phyloP scores from a whole-genome alignment of 2,113 vertebrate species.

The Uropsilus gracilis region DNA sequence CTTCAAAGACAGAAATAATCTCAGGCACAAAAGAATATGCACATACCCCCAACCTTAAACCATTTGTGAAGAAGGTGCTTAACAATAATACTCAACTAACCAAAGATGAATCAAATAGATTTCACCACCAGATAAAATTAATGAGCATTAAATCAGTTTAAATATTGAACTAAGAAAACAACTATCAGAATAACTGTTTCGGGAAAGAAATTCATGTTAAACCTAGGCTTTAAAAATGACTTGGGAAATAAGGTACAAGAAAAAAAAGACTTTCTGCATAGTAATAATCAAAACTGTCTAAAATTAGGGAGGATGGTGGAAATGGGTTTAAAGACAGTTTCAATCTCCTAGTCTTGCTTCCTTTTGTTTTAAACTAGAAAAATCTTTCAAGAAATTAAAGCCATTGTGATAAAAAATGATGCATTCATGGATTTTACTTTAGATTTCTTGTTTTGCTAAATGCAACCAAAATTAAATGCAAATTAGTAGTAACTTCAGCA shows the following conservation, averaged over 20 bases:
- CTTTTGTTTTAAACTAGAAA: background rate
- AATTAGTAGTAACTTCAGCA: background rate
- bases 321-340: background rate
- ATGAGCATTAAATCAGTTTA: background rate
- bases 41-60: background rate
- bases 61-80: background rate
- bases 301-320: background rate
- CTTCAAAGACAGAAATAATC: background rate
- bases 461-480: background rate
- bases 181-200: background rate
- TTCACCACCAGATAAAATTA: background rate
- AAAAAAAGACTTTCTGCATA: background rate
- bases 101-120: background rate
- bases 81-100: background rate
- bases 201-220: background rate
- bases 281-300: background rate
- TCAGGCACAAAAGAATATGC: background rate
- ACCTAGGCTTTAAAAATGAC: background rate
- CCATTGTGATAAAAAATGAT: background rate
- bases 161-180: slow-evolving; percentile 8
- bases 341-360: background rate
- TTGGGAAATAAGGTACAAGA: background rate
- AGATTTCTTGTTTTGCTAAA: background rate
- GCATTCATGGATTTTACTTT: background rate
- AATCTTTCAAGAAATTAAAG: background rate